These are phyloP conservation scores for Drosophila tripunctata DNA, from an alignment of 2,888 invertebrate species.

Conservation along the genomic window DNA sequence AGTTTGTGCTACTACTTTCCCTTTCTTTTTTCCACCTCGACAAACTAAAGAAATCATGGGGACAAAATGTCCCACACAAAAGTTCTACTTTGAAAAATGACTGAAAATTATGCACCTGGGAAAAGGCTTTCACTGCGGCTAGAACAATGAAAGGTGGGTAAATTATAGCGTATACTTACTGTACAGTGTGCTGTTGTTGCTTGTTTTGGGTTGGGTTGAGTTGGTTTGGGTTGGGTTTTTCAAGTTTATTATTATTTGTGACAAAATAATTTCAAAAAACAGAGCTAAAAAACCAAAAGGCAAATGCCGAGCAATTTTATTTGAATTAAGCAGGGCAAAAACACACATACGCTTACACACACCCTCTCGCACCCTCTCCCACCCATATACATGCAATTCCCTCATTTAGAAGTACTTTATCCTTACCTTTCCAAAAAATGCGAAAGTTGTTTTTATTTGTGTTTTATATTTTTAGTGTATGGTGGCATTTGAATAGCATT, in stretches of 20 bases:
- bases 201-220: background rate
- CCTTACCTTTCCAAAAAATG: conserved; percentile 9
- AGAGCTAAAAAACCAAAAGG: conserved; percentile 26
- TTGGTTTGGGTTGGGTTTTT: conserved; percentile 13
- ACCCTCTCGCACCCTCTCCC: conserved; percentile 1
- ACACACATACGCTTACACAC: conserved; percentile 10
- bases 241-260: conserved; percentile 36
- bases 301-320: conserved; percentile 55
- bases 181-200: background rate
- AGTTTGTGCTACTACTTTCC: conserved; percentile 3
- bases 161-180: conserved; percentile 35
- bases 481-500: conserved; percentile 43
- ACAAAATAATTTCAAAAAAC: conserved; percentile 48
- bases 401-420: conserved; percentile 1
- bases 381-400: background rate
- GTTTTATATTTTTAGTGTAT: conserved; percentile 7
- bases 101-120: conserved; percentile 67
- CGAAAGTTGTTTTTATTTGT: conserved; percentile 16
- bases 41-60: background rate
- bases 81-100: conserved; percentile 44
- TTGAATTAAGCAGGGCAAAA: conserved; percentile 48
- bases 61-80: too few relatives aligned
- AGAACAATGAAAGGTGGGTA: conserved; percentile 36
- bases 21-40: conserved; percentile 4
- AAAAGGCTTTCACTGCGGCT: conserved; percentile 29